Percentiles rank a stretch among this genome's conserved stretches.
phyloP scores from a whole-genome alignment of 2,888 invertebrate species.

The Aphidius colemani region DNA sequence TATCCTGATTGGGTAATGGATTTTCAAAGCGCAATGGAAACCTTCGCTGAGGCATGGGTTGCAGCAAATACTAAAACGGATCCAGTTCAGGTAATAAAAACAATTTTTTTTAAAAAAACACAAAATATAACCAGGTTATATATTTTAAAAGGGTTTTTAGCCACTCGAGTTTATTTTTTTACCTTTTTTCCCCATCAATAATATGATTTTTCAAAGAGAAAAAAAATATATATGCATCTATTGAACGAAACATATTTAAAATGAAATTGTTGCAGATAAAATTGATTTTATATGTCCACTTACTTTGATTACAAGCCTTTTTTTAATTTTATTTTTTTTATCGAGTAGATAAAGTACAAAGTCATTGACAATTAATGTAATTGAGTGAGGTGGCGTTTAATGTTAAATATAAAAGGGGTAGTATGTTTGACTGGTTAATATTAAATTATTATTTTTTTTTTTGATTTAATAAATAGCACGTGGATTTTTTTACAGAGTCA shows the following conservation, averaged over 20 bases:
- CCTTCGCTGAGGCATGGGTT: slow-evolving; percentile 96
- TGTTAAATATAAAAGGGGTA: background rate
- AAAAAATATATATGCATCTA: no score
- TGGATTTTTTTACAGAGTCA: background rate
- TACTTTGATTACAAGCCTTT: background rate
- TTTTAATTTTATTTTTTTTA: background rate
- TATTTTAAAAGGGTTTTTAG: background rate
- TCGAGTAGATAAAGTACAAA: background rate
- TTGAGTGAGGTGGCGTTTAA: background rate
- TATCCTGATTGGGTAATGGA: slow-evolving; percentile 70
- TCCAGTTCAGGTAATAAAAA: slow-evolving; percentile 54
- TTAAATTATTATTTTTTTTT: no score
- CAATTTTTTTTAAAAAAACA: slow-evolving; percentile 8
- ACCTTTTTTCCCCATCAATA: no score
- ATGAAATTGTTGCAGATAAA: no score
- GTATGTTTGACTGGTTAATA: no score
- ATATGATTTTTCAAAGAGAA: no score
- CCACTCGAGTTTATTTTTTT: no score
- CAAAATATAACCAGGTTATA: slow-evolving; percentile 8
- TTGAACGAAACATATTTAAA: no score
- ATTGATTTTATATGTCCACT: no score
- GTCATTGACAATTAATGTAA: slow-evolving; percentile 17
- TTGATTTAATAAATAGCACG: background rate
- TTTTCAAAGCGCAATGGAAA: slow-evolving; percentile 98
- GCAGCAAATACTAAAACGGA: slow-evolving; percentile 80